Evolutionary conservation across 1,140 invertebrate genomes (phyloP), one percentile per base, ranked within the genome.

Genomic region (Bombus pascuorum): DNA sequence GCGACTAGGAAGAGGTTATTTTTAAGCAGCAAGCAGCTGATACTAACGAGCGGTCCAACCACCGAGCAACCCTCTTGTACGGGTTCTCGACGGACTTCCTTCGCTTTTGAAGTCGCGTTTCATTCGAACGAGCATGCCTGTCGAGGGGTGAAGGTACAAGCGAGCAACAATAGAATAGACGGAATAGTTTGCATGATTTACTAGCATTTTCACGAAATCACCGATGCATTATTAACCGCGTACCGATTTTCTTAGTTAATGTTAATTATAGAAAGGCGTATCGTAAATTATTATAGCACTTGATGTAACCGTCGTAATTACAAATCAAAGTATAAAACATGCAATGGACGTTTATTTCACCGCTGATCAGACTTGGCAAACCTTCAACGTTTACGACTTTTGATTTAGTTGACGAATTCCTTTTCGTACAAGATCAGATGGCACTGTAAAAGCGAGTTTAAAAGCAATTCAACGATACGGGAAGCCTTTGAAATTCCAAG

Each of bases 11-110:
- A 86, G 81, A 72, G 83, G 88, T 85, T 91, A 91, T 91, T 91
- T 91, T 91, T 89, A 87, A 89, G 76, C 83, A 79, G 77, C n/a
- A 22, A 80, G 59, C 74, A 78, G 82, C 84, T 85, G 80, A 74
- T 83, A 66, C 89, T 92, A 92, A 92, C 90, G 91, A 92, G 91
- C 80, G 62, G 72, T 71, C 77, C 76, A 89, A 89, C 86, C 86
- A 88, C 84, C 73, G 37, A 86, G 72, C 79, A 86, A 83, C 81
- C 85, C 85, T 74, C 81, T 86, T 84, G 22, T 42, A 73, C 59
- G 68, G 65, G 66, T 74, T 83, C 81, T 84, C 73, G 32, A 73
- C 71, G 59, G 42, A 74, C 79, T 81, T 81, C 62, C 72, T 59
- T 76, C 53, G 80, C 80, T 82, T 81, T 86, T 86, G 65, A 76